Evolutionary conservation across 2,113 vertebrate genomes (phyloP).

Genomic region (Embiotoca jacksoni): DNA sequence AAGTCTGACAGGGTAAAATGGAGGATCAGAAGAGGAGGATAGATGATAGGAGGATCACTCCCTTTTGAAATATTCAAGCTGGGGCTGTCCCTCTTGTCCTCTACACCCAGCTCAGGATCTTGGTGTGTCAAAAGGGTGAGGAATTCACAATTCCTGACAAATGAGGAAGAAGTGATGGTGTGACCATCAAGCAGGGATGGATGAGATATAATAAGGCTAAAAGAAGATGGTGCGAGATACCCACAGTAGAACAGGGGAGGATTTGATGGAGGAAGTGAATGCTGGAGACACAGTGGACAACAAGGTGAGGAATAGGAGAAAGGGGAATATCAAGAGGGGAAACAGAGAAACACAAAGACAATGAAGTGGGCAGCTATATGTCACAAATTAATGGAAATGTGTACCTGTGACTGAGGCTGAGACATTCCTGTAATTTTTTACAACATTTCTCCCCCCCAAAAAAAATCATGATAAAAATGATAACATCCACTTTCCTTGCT

Average conservation of each 20-base stretch:
- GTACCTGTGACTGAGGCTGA: too few relatives aligned
- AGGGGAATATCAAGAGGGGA: neutral
- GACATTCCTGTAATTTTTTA: too few relatives aligned
- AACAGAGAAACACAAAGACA: neutral
- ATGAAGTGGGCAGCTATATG: neutral
- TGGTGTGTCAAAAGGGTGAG: conserved; percentile 57
- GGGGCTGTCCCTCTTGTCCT: conserved; percentile 40
- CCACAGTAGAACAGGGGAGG: neutral
- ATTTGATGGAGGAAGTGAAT: neutral
- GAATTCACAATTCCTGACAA: conserved; percentile 39
- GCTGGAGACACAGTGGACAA: neutral
- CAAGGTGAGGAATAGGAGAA: neutral
- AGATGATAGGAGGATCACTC: conserved; percentile 69
- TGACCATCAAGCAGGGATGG: conserved; percentile 38
- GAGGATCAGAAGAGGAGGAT: conserved; percentile 56
- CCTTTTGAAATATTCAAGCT: conserved; percentile 77
- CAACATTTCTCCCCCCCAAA: too few relatives aligned
- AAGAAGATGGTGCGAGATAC: conserved; percentile 3
- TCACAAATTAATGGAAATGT: too few relatives aligned
- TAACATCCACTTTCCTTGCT: neutral
- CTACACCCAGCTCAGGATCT: conserved; percentile 23
- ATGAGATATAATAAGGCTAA: conserved; percentile 25
- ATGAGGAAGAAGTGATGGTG: conserved; percentile 42
- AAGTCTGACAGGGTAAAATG: conserved; percentile 57
- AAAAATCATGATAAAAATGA: too few relatives aligned